Evolutionary conservation across 1,140 invertebrate species (phyloP).

Genomic region (Anastrepha obliqua): DNA sequence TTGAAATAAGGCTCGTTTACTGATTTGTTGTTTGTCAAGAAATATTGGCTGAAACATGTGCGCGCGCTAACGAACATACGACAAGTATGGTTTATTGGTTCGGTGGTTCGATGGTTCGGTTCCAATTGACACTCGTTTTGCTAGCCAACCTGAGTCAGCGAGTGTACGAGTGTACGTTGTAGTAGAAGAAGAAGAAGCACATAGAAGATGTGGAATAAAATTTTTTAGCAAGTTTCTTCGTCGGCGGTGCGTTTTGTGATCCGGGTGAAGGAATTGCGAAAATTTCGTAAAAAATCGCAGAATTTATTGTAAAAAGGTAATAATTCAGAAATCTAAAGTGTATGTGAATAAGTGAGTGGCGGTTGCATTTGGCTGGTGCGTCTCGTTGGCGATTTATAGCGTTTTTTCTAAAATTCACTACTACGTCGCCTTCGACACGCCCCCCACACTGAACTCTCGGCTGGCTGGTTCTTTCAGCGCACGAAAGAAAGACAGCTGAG

Average conservation of each 20-base stretch:
- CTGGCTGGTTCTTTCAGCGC: not conserved
- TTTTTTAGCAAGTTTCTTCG: constrained; percentile 59
- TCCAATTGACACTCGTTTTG: not conserved
- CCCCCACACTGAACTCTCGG: constrained; percentile 34
- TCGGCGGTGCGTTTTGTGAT: constrained; percentile 59
- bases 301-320: constrained; percentile 60
- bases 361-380: constrained; percentile 24
- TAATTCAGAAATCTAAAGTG: constrained; percentile 54
- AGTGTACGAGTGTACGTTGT: not conserved
- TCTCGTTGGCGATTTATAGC: not conserved
- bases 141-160: constrained; percentile 39
- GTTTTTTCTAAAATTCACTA: constrained; percentile 11
- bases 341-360: constrained; percentile 18
- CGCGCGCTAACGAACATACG: not conserved
- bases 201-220: constrained; percentile 56
- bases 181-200: constrained; percentile 34
- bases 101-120: constrained; percentile 1
- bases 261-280: constrained; percentile 59
- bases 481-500: not conserved
- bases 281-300: constrained; percentile 57
- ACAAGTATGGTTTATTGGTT: constrained; percentile 6
- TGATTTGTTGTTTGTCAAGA: not conserved
- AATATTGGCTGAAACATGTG: not conserved
- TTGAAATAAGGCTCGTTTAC: too few species aligned
- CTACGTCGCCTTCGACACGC: constrained; percentile 42